Evolutionary conservation across 2,113 vertebrate species (phyloP), one percentile per base, ranked within the genome.

Genomic region (Trematomus loennbergii): DNA sequence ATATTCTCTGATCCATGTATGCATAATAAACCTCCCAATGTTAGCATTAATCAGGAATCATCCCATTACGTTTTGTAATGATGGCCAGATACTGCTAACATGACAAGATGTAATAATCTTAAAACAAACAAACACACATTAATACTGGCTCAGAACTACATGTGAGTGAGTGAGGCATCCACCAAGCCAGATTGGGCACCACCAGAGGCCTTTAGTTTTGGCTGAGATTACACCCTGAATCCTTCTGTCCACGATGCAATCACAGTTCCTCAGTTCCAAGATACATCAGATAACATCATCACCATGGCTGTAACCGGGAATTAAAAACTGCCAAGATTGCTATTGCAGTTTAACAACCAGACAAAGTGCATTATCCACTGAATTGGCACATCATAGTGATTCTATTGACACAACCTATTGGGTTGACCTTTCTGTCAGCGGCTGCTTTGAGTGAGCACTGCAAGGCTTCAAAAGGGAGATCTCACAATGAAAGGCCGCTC

Each of bases 201-300:
- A 2, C 13, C 18, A 63, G 36, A 71, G 13, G 74, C 63, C 48
- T 45, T 64, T 45, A 72, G 79, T 50, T 57, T 75, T 46, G 7
- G 1, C 8, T 1, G 52, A 63, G 66, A 65, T 85, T 40, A 77
- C 36, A 40, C 1, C 36, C 36, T 6, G 36, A 67, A 67, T 25
- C 71, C 22, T 45, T 60, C 61, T 83, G 74, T 46, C 40, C 69
- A 75, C 81, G 76, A 65, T 60, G 77, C 60, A 85, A 76, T 81
- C 76, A 73, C 59, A 75, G 85, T 83, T 85, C 66, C 70, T 75
- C 81, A 74, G 53, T 40, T 72, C 73, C 67, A 17, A 74, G 49
- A 74, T 72, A 59, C 74, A 74, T 53, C 63, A 71, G 87, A 82
- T 85, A 87, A 68, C 57, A 83, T 65, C 43, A 53, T 78, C 63